Percentiles rank a stretch among this genome's conserved stretches.
Evolutionary conservation across 2,888 invertebrate genomes (phyloP).

Genomic region (Andricus curvator): DNA sequence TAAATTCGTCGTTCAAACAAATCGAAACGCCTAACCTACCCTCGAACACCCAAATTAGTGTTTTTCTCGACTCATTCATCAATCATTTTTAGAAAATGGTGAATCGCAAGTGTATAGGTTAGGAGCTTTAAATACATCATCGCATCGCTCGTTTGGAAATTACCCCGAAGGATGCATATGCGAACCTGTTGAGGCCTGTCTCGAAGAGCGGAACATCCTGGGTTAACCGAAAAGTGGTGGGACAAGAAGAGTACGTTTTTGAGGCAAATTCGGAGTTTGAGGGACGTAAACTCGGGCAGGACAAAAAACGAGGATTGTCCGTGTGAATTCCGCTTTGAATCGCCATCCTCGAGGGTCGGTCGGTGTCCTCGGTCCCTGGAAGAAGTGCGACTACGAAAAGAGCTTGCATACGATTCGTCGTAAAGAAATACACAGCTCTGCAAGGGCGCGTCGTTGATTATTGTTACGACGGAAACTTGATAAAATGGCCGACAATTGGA

Average conservation of each 20-base stretch:
- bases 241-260: constrained; percentile 13
- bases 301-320: constrained; percentile 5
- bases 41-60: neutral
- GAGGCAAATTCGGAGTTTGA: constrained; percentile 9
- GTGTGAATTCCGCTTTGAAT: constrained; percentile 20
- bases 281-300: constrained; percentile 10
- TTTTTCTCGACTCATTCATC: neutral
- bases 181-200: constrained; percentile 6
- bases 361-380: neutral
- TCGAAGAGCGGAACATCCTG: neutral
- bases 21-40: neutral
- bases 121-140: neutral
- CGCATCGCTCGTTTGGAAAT: neutral
- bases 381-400: constrained; percentile 25
- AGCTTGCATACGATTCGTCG: constrained; percentile 23
- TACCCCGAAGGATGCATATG: neutral
- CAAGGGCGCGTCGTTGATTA: constrained; percentile 61
- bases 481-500: constrained; percentile 77
- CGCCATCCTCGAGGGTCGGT: constrained; percentile 1
- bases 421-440: constrained; percentile 39
- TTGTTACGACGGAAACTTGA: constrained; percentile 62
- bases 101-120: neutral
- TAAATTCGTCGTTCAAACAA: neutral
- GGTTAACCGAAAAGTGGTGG: constrained; percentile 19
- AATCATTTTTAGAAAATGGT: neutral